Percentiles rank a stretch among this genome's conserved stretches.
Conservation (phyloP, 2,888 invertebrate genomes). For the Orthonevra nobilis region DNA sequence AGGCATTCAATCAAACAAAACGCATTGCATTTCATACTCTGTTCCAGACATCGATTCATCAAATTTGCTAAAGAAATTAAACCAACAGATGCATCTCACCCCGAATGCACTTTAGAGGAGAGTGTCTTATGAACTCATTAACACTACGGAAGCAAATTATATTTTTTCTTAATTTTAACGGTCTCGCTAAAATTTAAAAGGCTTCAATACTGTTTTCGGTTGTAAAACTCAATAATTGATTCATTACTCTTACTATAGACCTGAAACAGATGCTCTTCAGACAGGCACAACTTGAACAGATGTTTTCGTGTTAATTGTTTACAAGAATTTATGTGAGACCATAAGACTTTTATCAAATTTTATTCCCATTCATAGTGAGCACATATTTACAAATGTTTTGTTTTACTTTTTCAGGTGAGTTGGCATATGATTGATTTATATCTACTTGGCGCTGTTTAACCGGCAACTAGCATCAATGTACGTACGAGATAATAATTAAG, state of each 20-base stretch:
- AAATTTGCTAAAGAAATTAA: constrained; percentile 1
- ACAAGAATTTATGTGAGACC: too few relatives aligned
- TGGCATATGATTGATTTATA: constrained; percentile 13
- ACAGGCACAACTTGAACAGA: not conserved
- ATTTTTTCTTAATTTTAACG: constrained; percentile 35
- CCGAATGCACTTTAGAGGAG: not conserved
- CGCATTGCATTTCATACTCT: constrained; percentile 29
- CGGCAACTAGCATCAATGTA: constrained; percentile 4
- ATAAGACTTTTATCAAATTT: constrained; percentile 3
- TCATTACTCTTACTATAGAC: constrained; percentile 18
- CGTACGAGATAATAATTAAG: not conserved
- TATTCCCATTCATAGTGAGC: too few relatives aligned
- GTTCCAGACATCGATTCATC: constrained; percentile 25
- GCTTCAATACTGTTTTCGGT: not conserved
- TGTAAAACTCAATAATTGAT: constrained; percentile 4
- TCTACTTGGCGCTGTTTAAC: not conserved
- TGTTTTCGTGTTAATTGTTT: constrained; percentile 6
- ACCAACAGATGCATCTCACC: constrained; percentile 5
- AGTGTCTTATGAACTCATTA: constrained; percentile 42
- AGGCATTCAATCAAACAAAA: constrained; percentile 13
- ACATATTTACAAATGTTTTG: not conserved
- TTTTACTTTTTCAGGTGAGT: constrained; percentile 51
- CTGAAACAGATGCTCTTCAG: constrained; percentile 9
- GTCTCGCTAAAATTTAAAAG: constrained; percentile 33
- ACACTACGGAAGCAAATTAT: constrained; percentile 40